Evolutionary conservation across 2,888 invertebrate genomes (phyloP).

Genomic region (Chymomyza procnemis): DNA sequence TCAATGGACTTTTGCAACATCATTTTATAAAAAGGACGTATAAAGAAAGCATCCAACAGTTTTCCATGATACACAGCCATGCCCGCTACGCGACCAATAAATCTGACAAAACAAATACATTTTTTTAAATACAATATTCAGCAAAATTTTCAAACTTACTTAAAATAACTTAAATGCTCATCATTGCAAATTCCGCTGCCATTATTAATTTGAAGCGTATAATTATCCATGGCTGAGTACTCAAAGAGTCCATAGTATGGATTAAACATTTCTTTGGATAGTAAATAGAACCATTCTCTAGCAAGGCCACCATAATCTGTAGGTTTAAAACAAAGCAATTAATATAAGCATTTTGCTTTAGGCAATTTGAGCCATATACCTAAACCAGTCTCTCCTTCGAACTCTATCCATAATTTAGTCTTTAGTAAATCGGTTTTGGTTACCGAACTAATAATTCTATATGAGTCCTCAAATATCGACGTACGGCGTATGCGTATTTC

Average conservation of each 20-base stretch:
- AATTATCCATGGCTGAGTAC: slow-evolving; percentile 99
- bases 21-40: slow-evolving; percentile 99
- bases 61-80: slow-evolving; percentile 99
- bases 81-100: slow-evolving; percentile 97
- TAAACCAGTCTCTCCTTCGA: slow-evolving; percentile 96
- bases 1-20: slow-evolving; percentile 97
- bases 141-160: slow-evolving; percentile 76
- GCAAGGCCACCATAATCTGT: slow-evolving; percentile 97
- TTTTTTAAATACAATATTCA: not conserved
- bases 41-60: slow-evolving; percentile 98
- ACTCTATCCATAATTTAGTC: slow-evolving; percentile 99
- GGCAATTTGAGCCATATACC: slow-evolving; percentile 76
- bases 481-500: slow-evolving; percentile 95
- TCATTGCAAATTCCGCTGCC: slow-evolving; percentile 98
- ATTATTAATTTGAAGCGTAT: slow-evolving; percentile 99
- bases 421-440: slow-evolving; percentile 94
- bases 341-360: not conserved
- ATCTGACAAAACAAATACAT: slow-evolving; percentile 77
- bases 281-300: slow-evolving; percentile 98
- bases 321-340: slow-evolving; percentile 5
- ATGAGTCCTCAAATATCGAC: slow-evolving; percentile 97
- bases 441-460: slow-evolving; percentile 94
- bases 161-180: slow-evolving; percentile 98
- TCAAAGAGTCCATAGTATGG: slow-evolving; percentile 99
- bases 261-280: slow-evolving; percentile 99